Base-by-base conservation (phyloP, 1,140 invertebrate species). In the Plutomurus gul region DNA sequence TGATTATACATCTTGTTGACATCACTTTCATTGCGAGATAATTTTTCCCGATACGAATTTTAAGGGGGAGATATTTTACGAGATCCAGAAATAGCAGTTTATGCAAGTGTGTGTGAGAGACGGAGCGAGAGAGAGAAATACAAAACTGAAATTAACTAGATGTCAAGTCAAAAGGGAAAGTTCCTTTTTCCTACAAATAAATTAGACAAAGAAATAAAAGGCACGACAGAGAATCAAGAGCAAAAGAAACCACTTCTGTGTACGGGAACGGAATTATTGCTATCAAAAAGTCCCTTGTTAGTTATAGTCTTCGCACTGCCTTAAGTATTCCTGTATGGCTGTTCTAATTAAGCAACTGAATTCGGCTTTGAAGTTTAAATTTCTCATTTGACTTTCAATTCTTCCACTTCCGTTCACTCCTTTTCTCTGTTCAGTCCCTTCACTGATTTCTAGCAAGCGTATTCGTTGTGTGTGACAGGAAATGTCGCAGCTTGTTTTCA, bases 351-450 rank as follows among this genome's bases (percentile, higher is more conserved):
- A 65, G 56, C 56, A 36, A 65, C 56, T 65, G 56, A 65, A 65
- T 65, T 65, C 36, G 27, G 36, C 56, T 65, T 65, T 65, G 56
- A 51, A 51, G 47, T 51, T 18, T 33, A 65, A 25, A 65, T 65
- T 65, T 65, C 56, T 65, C 56, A 65, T 65, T 65, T 65, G 56
- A 65, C 56, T 65, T 65, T 65, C 56, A 65, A 65, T 65, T 65
- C 56, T 65, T 65, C 27, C 25, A n/a, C 18, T 65, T 65, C 56
- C 27, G 56, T 65, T 65, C 56, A 65, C 56, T 65, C 56, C 56
- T 65, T 65, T 65, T 30, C 27, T 65, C 56, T 65, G 56, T 65
- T 65, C 36, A 33, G 25, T 65, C 7, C 56, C 30, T 16, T 65
- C 51, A 6, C 30, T 65, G 27, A 65, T 65, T 65, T 65, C 56